These are phyloP conservation scores for Indicator indicator DNA, from an alignment of 2,113 vertebrate genomes.

Conservation along the genomic window DNA sequence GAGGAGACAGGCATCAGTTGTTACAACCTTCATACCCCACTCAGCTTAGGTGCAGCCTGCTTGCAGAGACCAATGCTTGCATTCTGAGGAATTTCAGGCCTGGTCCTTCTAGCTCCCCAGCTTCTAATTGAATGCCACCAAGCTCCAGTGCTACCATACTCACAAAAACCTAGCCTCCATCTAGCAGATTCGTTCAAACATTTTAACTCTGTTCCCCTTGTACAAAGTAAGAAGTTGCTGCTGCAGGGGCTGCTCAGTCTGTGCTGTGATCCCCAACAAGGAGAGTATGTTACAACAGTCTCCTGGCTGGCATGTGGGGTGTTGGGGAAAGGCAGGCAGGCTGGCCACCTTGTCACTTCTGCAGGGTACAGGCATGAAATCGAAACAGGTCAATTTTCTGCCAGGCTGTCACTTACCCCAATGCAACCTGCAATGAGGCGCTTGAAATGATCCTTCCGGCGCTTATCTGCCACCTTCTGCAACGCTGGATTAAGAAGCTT, in stretches of 20 bases:
- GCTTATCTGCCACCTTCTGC: constrained; percentile 89
- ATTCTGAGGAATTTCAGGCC: background rate
- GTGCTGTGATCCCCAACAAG: background rate
- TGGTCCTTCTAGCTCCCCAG: background rate
- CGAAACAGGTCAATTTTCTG: background rate
- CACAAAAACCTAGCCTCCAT: background rate
- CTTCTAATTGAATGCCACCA: background rate
- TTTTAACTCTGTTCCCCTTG: background rate
- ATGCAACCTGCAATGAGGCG: constrained; percentile 92
- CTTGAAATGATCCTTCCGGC: constrained; percentile 93
- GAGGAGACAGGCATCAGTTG: constrained; percentile 8
- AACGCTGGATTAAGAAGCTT: constrained; percentile 84
- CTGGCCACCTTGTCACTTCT: background rate
- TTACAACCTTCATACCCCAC: background rate
- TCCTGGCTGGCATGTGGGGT: background rate
- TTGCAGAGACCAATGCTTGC: rapidly evolving
- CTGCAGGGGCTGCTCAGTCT: background rate
- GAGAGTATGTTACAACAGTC: background rate
- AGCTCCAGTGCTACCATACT: background rate
- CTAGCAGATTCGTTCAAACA: background rate
- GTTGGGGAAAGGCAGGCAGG: background rate
- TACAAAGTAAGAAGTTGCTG: background rate
- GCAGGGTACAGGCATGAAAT: background rate
- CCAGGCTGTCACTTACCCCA: constrained; percentile 81
- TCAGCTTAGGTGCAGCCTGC: background rate